phyloP scores from a whole-genome alignment of 2,113 vertebrate species.

The Beaufortia kweichowensis region DNA sequence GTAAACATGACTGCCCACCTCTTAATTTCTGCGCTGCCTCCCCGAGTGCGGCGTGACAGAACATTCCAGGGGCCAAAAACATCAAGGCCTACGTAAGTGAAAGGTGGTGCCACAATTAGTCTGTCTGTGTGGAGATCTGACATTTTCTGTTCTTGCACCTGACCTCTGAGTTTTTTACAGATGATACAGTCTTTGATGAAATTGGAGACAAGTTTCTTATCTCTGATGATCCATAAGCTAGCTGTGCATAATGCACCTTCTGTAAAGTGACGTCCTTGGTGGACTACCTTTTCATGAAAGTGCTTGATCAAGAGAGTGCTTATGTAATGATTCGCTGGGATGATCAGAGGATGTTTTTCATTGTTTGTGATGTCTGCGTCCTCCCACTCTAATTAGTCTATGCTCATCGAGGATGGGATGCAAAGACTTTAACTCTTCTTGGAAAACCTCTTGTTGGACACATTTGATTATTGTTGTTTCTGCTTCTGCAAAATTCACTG shows the following conservation, averaged over 20 bases:
- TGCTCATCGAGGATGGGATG: background rate
- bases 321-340: conserved; percentile 3
- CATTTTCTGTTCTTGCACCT: conserved; percentile 5
- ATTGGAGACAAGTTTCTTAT: conserved; percentile 5
- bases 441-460: background rate
- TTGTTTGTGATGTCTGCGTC: background rate
- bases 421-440: background rate
- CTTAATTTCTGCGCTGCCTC: too few relatives aligned
- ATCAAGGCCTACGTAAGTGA: background rate
- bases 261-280: conserved; percentile 33
- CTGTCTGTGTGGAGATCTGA: background rate
- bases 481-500: conserved; percentile 9
- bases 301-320: conserved; percentile 16
- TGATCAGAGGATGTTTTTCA: conserved; percentile 25
- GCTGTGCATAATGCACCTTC: conserved; percentile 4
- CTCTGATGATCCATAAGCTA: conserved; percentile 16
- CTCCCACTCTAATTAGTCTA: conserved; percentile 20
- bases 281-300: background rate
- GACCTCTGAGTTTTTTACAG: conserved; percentile 4
- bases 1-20: too few relatives aligned
- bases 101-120: background rate
- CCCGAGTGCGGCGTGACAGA: too few relatives aligned
- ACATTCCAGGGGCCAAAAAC: background rate
- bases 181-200: conserved; percentile 24
- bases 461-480: background rate